A percentile compares a stretch with the other conserved stretches of the same genome.
These are phyloP conservation scores for Andrena haemorrhoa DNA, from an alignment of 2,888 invertebrate genomes.

Conservation along the genomic window DNA sequence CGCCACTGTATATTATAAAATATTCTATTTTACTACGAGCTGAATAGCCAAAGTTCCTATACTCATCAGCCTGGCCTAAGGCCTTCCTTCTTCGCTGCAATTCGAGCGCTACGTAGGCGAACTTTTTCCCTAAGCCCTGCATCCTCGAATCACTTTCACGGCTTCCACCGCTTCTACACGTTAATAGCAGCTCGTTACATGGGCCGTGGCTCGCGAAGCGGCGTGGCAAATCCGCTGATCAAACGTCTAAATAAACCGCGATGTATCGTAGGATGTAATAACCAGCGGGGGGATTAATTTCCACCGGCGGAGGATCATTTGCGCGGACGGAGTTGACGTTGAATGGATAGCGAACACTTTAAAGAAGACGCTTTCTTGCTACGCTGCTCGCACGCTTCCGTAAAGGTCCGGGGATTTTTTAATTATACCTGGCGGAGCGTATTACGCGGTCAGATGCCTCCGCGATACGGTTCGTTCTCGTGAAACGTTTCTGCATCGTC, in stretches of 20 bases:
- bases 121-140: neutral
- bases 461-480: slow-evolving; percentile 34
- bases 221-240: slow-evolving; percentile 25
- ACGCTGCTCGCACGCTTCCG: slow-evolving; percentile 4
- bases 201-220: neutral
- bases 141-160: slow-evolving; percentile 1
- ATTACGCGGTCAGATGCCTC: slow-evolving; percentile 38
- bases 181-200: slow-evolving; percentile 30
- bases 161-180: neutral
- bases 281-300: slow-evolving; percentile 36
- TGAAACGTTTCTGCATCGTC: slow-evolving; percentile 39
- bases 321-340: slow-evolving; percentile 11
- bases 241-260: slow-evolving; percentile 38
- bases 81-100: neutral
- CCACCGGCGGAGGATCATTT: slow-evolving; percentile 32
- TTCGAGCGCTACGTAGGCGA: neutral
- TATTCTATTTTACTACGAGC: neutral
- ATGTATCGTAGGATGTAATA: slow-evolving; percentile 40
- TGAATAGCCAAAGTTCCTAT: neutral
- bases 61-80: neutral
- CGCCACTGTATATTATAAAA: too few relatives aligned
- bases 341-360: neutral
- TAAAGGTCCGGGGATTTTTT: slow-evolving; percentile 33
- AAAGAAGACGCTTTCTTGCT: slow-evolving; percentile 1
- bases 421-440: slow-evolving; percentile 48